Evolutionary conservation across 2,888 invertebrate genomes (phyloP), one percentile per base, ranked within the genome.

Genomic region (Catocala fraxini): DNA sequence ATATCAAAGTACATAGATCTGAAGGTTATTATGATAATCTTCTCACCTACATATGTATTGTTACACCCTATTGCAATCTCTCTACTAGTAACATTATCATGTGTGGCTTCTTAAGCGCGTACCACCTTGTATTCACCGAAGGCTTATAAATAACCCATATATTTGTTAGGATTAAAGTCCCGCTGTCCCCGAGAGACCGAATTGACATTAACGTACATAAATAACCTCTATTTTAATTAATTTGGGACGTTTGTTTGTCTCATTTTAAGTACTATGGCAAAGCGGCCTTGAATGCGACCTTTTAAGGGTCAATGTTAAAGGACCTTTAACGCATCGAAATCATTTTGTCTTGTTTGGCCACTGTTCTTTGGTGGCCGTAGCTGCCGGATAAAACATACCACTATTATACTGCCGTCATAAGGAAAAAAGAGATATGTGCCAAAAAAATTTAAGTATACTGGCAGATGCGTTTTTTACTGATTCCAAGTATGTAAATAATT

Each of bases 61-160:
- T 71, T 69, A 68, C 59, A 52, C 58, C 25, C 57, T 63, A 62
- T 70, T 68, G 68, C 53, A 25, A 72, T 59, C 25, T 25, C 25
- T 59, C 13, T 59, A 70, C 62, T 59, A 48, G 60, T 51, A 70
- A 72, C 63, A 68, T 60, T 61, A 56, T 49, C 41, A 47, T 70
- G 41, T 74, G 68, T 63, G 76, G 74, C 76, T 75, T 75, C 76
- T 56, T 75, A 63, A 63, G 59, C 68, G 51, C 7, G 41, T 63
- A 43, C 13, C 43, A 51, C 60, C 64, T 71, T 59, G 70, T 75
- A 49, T 59, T 69, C 56, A 65, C 56, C 7, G 53, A 61, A 51
- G 61, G 65, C 60, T 59, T 72, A 63, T 61, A 63, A 68, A 75
- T 70, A 65, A 63, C 57, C 56, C 41, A 34, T 47, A 56, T 58